phyloP scores from a whole-genome alignment of 2,113 vertebrate species.

The Saiga tatarica region DNA sequence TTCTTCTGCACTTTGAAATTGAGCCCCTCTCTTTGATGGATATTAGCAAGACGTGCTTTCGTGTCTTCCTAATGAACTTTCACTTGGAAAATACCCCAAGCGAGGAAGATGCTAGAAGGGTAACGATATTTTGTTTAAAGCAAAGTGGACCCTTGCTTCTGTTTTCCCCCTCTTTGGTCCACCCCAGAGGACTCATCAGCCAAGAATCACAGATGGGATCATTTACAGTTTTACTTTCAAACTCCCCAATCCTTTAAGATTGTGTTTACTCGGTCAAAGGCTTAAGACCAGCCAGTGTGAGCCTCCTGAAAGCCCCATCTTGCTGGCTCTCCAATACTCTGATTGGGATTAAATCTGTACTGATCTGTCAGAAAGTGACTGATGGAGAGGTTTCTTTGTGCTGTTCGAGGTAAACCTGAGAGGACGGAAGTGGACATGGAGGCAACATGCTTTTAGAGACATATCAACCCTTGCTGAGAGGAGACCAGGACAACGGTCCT shows the following conservation, averaged over 20 bases:
- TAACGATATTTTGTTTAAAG: conserved; percentile 73
- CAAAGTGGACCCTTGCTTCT: conserved; percentile 63
- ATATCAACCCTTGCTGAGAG: conserved; percentile 32
- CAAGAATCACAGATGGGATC: conserved; percentile 80
- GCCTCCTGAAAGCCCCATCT: conserved; percentile 5
- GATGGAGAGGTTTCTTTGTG: conserved; percentile 15
- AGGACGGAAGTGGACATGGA: neutral
- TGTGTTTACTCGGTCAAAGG: conserved; percentile 77
- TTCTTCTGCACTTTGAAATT: conserved; percentile 61
- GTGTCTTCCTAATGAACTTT: conserved; percentile 57
- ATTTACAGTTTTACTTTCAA: conserved; percentile 79
- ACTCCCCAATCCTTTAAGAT: conserved; percentile 73
- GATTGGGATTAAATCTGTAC: conserved; percentile 50
- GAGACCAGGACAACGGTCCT: conserved; percentile 28
- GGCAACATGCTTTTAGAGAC: neutral
- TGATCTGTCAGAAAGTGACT: conserved; percentile 37
- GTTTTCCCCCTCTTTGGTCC: conserved; percentile 42
- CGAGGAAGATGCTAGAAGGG: conserved; percentile 59
- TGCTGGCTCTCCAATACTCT: conserved; percentile 49
- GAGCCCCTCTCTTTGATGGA: conserved; percentile 41
- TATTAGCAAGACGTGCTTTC: conserved; percentile 58
- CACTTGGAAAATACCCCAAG: conserved; percentile 37
- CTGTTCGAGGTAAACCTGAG: neutral
- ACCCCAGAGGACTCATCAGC: conserved; percentile 65
- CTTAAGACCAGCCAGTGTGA: conserved; percentile 67